phyloP scores from a whole-genome alignment of 2,888 invertebrate genomes.

The Hyposoter didymator region DNA sequence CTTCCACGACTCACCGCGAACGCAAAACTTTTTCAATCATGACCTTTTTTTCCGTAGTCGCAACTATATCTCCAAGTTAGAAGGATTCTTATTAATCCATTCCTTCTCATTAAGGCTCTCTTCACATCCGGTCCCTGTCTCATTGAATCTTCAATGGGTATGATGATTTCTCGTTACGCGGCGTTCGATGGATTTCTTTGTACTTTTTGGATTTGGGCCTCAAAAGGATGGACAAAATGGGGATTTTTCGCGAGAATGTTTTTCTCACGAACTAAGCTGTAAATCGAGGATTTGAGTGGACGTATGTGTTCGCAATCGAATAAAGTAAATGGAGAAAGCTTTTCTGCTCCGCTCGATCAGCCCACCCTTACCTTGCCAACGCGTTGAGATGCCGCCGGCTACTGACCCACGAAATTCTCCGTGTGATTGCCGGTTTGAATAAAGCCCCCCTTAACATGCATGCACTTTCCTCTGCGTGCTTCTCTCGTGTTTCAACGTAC shows the following conservation, averaged over 20 bases:
- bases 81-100: too few species aligned
- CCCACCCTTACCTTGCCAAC: conserved; percentile 21
- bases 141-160: too few species aligned
- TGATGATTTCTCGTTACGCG: too few species aligned
- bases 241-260: conserved; percentile 37
- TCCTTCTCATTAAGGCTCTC: too few species aligned
- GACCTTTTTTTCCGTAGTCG: conserved; percentile 3
- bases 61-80: too few species aligned
- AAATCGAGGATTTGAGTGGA: conserved; percentile 45
- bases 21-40: background rate
- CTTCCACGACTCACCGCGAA: conserved; percentile 10
- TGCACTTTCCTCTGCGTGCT: background rate
- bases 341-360: conserved; percentile 49
- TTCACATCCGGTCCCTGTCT: too few species aligned
- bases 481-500: background rate
- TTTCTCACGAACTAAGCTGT: conserved; percentile 17
- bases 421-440: conserved; percentile 70
- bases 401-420: conserved; percentile 74
- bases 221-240: background rate
- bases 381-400: conserved; percentile 42
- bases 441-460: conserved; percentile 47
- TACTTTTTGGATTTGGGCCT: background rate
- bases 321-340: conserved; percentile 71
- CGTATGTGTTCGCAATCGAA: conserved; percentile 64
- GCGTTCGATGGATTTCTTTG: background rate